phyloP scores from a whole-genome alignment of 1,140 invertebrate genomes.

The Neelides sp. region DNA sequence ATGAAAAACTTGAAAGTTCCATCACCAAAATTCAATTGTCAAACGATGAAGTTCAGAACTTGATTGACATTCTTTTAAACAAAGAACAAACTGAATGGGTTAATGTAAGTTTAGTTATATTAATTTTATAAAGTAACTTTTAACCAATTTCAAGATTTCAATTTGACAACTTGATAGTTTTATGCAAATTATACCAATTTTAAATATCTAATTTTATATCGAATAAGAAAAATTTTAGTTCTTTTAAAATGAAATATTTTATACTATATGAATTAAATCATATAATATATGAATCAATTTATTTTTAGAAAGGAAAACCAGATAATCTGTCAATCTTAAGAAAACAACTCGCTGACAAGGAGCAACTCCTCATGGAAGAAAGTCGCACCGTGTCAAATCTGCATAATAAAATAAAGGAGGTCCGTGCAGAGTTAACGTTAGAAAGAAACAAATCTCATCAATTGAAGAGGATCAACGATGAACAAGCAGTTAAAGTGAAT shows the following conservation, averaged over 20 bases:
- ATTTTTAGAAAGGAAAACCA: slow-evolving; percentile 49
- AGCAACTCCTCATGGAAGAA: slow-evolving; percentile 56
- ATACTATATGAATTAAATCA: background rate
- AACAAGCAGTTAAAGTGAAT: too few species aligned
- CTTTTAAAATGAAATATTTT: slow-evolving; percentile 4
- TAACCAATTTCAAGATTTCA: background rate
- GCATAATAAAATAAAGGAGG: slow-evolving; percentile 61
- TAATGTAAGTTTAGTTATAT: slow-evolving; percentile 38
- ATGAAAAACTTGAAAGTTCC: slow-evolving; percentile 17
- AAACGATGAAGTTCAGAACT: slow-evolving; percentile 68
- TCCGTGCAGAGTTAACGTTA: slow-evolving; percentile 54
- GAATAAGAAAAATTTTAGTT: background rate
- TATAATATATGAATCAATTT: slow-evolving; percentile 1
- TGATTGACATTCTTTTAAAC: slow-evolving; percentile 75
- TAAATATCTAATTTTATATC: too few species aligned
- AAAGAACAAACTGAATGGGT: slow-evolving; percentile 79
- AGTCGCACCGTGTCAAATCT: slow-evolving; percentile 50
- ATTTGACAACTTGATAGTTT: background rate
- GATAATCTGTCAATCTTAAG: slow-evolving; percentile 72
- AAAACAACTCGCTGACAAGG: slow-evolving; percentile 70
- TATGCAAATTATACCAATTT: background rate
- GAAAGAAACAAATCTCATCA: slow-evolving; percentile 47
- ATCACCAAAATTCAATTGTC: slow-evolving; percentile 41
- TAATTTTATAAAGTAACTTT: background rate
- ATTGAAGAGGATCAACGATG: slow-evolving; percentile 45